Evolutionary conservation across 1,140 invertebrate species (phyloP).

Genomic region (Cydia amplana): DNA sequence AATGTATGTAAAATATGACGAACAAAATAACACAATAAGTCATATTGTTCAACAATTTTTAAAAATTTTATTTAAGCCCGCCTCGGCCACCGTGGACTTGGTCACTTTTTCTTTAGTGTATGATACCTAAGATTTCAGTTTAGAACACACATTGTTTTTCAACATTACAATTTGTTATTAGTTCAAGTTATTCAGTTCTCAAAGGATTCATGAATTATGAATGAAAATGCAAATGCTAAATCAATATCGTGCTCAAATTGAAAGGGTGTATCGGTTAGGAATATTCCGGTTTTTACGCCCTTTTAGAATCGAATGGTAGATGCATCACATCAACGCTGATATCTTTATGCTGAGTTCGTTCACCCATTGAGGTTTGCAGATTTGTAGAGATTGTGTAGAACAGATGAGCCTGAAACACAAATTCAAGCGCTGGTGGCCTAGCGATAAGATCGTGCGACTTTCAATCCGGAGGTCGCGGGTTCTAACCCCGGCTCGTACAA

Average conservation of each 20-base stretch:
- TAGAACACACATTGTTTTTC: too few relatives aligned
- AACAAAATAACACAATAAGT: too few relatives aligned
- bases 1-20: too few relatives aligned
- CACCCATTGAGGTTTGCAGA: slow-evolving; percentile 10
- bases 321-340: neutral
- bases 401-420: neutral
- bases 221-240: neutral
- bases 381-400: neutral
- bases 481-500: too few relatives aligned
- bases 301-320: neutral
- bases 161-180: neutral
- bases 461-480: too few relatives aligned
- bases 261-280: neutral
- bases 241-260: neutral
- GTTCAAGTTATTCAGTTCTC: neutral
- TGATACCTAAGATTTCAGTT: too few relatives aligned
- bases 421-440: too few relatives aligned
- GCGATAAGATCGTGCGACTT: too few relatives aligned
- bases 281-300: neutral
- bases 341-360: slow-evolving; percentile 12
- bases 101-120: too few relatives aligned
- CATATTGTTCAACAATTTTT: too few relatives aligned
- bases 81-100: too few relatives aligned
- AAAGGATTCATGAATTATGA: neutral
- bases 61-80: too few relatives aligned